Evolutionary conservation across 1,140 invertebrate species (phyloP).

Genomic region (Neodiprion pinetum): DNA sequence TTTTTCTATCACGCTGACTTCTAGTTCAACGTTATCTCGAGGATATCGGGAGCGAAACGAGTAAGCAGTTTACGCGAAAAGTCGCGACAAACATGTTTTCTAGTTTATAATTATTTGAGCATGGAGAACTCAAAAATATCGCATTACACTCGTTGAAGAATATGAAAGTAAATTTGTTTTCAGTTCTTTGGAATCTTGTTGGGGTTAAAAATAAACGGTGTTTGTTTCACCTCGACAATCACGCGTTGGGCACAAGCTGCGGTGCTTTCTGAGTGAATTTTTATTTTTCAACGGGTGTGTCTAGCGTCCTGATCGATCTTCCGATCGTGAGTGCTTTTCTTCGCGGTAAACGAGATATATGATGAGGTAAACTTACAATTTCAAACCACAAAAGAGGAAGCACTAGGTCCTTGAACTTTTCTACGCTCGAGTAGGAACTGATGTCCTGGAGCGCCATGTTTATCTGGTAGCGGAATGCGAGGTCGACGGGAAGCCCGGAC

Average conservation of each 20-base stretch:
- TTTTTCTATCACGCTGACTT: no score
- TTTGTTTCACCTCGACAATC: no score
- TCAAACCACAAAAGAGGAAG: constrained; percentile 83
- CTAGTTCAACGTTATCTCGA: no score
- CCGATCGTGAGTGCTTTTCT: neutral
- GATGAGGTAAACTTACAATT: constrained; percentile 71
- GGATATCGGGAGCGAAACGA: neutral
- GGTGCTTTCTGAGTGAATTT: neutral
- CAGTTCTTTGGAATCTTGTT: neutral
- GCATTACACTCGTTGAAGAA: neutral
- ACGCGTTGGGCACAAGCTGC: no score
- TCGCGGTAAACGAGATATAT: neutral
- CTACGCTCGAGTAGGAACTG: constrained; percentile 65
- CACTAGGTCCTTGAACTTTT: constrained; percentile 71
- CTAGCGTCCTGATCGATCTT: neutral
- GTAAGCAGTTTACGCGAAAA: neutral
- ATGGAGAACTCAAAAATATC: constrained; percentile 1
- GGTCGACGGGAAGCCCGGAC: constrained; percentile 77
- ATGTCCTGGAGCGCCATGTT: constrained; percentile 80
- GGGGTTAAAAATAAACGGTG: neutral
- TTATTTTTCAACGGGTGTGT: no score
- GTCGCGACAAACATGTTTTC: constrained; percentile 8
- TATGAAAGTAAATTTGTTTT: neutral
- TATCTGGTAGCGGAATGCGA: constrained; percentile 82
- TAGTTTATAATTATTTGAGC: neutral